Evolutionary conservation across 2,888 invertebrate species (phyloP).

Genomic region (Mechanitis messenoides): DNA sequence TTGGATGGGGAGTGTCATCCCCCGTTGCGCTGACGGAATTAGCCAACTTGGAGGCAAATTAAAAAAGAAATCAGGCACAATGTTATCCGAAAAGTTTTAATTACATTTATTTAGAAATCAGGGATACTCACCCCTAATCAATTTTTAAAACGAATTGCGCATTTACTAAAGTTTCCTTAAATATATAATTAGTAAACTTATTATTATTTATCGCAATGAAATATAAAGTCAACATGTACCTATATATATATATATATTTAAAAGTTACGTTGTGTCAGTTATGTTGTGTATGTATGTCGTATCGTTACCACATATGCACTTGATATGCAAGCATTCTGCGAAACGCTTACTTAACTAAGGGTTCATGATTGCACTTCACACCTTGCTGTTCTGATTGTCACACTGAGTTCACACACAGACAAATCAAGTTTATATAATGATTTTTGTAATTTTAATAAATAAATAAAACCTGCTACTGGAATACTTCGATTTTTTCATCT

Average conservation of each 20-base stretch:
- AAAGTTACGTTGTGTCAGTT: too few relatives aligned
- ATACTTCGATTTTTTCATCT: too few relatives aligned
- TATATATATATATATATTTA: too few relatives aligned
- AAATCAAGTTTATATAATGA: too few relatives aligned
- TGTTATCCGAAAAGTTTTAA: slow-evolving; percentile 73
- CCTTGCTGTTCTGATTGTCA: slow-evolving; percentile 28
- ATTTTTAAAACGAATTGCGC: slow-evolving; percentile 44
- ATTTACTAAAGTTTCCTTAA: slow-evolving; percentile 15
- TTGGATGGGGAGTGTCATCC: slow-evolving; percentile 68
- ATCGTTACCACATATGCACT: too few relatives aligned
- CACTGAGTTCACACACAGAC: too few relatives aligned
- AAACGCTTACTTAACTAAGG: slow-evolving; percentile 34
- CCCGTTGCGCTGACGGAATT: slow-evolving; percentile 67
- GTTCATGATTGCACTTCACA: slow-evolving; percentile 41
- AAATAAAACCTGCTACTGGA: too few relatives aligned
- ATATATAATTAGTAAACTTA: neutral
- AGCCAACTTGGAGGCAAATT: slow-evolving; percentile 67
- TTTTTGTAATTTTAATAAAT: too few relatives aligned
- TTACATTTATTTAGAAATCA: slow-evolving; percentile 73
- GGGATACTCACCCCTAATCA: slow-evolving; percentile 59
- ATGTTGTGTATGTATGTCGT: too few relatives aligned
- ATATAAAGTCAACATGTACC: too few relatives aligned
- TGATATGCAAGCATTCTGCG: slow-evolving; percentile 7
- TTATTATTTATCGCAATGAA: neutral
- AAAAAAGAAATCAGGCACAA: slow-evolving; percentile 73